Conservation (phyloP, 30 jellyfish, hydroid and myxozoan species). For the Hydractinia symbiolongicarpus region DNA sequence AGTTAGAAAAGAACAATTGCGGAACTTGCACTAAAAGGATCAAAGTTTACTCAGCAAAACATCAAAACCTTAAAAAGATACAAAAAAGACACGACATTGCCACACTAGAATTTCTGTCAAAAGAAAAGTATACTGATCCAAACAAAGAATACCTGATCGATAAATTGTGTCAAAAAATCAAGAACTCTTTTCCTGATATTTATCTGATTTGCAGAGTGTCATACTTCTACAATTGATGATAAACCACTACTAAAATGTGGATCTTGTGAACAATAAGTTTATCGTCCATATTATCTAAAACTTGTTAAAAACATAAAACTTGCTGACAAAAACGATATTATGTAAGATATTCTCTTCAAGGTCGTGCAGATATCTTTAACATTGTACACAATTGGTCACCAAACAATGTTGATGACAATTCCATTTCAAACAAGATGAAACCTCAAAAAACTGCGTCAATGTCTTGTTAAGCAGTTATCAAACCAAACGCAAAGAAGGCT, state of each 20-base stretch:
- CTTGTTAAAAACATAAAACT: not conserved
- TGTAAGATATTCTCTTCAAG: not conserved
- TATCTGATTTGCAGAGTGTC: not conserved
- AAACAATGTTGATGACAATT: not conserved
- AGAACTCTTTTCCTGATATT: not conserved
- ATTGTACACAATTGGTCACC: not conserved
- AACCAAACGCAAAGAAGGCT: not conserved
- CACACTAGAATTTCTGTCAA: too few species aligned
- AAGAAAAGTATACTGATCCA: not conserved
- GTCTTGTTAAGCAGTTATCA: not conserved
- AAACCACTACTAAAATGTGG: not conserved
- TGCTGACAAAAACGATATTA: not conserved
- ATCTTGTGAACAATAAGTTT: not conserved
- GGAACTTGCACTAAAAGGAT: not conserved
- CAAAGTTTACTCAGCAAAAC: not conserved
- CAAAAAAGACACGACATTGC: too few species aligned
- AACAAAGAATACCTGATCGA: not conserved
- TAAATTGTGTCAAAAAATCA: not conserved
- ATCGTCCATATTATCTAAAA: not conserved
- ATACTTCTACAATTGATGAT: not conserved
- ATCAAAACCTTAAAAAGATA: not conserved
- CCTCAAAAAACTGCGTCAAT: not conserved
- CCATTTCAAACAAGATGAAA: not conserved
- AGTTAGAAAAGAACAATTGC: not conserved
- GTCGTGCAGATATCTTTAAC: too few species aligned